Evolutionary conservation across 2,113 vertebrate genomes (phyloP).

Genomic region (Mellivora capensis): DNA sequence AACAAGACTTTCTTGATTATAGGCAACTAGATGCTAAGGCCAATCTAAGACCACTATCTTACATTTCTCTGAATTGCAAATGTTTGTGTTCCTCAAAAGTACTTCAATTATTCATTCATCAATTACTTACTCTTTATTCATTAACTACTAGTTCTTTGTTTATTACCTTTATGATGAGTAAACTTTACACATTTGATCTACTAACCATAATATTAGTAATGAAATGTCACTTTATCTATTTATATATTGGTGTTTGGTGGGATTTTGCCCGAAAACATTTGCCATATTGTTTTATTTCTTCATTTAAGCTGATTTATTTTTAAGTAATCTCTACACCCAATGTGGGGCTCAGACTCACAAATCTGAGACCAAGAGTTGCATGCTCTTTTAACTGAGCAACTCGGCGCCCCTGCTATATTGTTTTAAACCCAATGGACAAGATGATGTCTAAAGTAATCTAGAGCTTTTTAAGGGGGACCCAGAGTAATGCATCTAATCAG

Average conservation of each 20-base stretch:
- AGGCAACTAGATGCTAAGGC: background rate
- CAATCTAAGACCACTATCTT: background rate
- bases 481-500: background rate
- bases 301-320: background rate
- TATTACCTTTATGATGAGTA: background rate
- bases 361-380: background rate
- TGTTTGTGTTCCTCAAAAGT: slow-evolving; percentile 35
- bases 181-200: background rate
- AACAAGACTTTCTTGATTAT: background rate
- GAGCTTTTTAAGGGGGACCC: background rate
- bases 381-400: background rate
- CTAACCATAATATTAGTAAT: slow-evolving; percentile 15
- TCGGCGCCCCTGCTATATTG: background rate
- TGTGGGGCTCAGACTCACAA: background rate
- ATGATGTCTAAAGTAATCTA: background rate
- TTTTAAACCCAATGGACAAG: background rate
- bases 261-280: background rate
- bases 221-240: background rate
- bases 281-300: background rate
- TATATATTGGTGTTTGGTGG: background rate
- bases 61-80: slow-evolving; percentile 16
- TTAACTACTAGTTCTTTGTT: background rate
- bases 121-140: background rate
- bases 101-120: background rate
- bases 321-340: background rate